phyloP scores from a whole-genome alignment of 2,113 vertebrate genomes.

The Caretta caretta region DNA sequence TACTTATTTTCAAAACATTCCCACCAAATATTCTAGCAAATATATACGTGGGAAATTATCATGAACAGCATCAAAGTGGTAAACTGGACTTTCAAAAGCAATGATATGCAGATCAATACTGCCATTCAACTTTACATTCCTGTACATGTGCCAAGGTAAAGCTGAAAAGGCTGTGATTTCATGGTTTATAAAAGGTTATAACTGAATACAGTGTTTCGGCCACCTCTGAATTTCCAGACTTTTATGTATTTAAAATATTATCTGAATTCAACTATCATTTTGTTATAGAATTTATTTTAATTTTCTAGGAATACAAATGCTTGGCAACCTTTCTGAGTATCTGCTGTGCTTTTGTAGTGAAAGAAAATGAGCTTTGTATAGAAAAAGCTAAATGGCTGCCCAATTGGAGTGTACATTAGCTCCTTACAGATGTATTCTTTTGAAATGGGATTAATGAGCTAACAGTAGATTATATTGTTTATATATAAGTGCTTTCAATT shows the following conservation, averaged over 20 bases:
- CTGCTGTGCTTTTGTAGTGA: background rate
- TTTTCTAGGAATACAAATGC: fast-evolving
- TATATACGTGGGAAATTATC: background rate
- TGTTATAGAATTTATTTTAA: background rate
- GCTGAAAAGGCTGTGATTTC: background rate
- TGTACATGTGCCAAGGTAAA: background rate
- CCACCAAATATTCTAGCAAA: background rate
- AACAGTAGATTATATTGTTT: background rate
- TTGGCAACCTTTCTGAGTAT: background rate
- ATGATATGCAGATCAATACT: background rate
- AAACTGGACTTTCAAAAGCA: background rate
- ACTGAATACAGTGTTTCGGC: fast-evolving
- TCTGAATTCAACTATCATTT: constrained; percentile 50
- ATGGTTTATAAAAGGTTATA: background rate
- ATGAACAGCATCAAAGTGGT: background rate
- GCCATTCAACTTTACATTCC: background rate
- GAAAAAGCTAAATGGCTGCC: background rate
- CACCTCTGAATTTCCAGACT: background rate
- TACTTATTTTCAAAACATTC: background rate
- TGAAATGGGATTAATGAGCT: background rate
- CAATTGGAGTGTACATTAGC: background rate
- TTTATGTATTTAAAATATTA: constrained; percentile 45
- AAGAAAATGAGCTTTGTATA: fast-evolving
- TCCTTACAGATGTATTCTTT: fast-evolving
- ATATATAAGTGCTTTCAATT: background rate